A percentile compares a stretch with the other conserved stretches of the same genome.
These are phyloP conservation scores for Labeo catla DNA, from an alignment of 2,113 vertebrate species.

Conservation along the genomic window DNA sequence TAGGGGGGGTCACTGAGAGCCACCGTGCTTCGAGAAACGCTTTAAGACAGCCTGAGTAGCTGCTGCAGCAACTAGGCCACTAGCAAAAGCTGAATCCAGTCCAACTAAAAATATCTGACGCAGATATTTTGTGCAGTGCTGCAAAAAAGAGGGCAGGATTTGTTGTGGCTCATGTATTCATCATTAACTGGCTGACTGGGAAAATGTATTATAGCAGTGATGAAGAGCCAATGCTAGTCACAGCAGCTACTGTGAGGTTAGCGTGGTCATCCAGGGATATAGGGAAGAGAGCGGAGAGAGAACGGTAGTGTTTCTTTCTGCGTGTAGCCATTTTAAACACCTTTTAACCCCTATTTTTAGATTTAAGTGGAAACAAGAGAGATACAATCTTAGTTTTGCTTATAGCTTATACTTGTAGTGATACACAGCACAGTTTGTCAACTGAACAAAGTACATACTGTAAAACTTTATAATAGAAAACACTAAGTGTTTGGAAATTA, in stretches of 20 bases:
- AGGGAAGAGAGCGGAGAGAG: neutral
- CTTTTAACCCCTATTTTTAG: neutral
- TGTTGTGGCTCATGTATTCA: conserved; percentile 78
- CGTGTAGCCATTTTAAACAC: neutral
- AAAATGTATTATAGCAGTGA: conserved; percentile 79
- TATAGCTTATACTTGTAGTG: neutral
- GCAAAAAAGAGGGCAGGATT: conserved; percentile 83
- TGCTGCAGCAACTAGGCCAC: conserved; percentile 66
- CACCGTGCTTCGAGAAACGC: conserved; percentile 47
- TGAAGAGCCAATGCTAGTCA: conserved; percentile 78
- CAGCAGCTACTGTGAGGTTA: conserved; percentile 67
- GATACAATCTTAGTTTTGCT: too few relatives aligned
- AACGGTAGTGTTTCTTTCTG: neutral
- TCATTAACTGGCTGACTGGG: conserved; percentile 81
- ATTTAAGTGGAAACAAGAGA: neutral
- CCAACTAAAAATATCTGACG: conserved; percentile 72
- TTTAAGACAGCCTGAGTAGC: conserved; percentile 57
- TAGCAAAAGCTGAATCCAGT: conserved; percentile 66
- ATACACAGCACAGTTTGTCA: neutral
- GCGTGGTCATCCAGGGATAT: neutral
- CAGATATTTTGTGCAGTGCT: conserved; percentile 74
- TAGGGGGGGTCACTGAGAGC: conserved; percentile 61
- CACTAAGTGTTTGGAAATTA: neutral
- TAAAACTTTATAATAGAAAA: neutral
- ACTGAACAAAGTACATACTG: neutral